These are phyloP conservation scores for Castor canadensis DNA, from an alignment of 2,113 vertebrate species.

Conservation along the genomic window DNA sequence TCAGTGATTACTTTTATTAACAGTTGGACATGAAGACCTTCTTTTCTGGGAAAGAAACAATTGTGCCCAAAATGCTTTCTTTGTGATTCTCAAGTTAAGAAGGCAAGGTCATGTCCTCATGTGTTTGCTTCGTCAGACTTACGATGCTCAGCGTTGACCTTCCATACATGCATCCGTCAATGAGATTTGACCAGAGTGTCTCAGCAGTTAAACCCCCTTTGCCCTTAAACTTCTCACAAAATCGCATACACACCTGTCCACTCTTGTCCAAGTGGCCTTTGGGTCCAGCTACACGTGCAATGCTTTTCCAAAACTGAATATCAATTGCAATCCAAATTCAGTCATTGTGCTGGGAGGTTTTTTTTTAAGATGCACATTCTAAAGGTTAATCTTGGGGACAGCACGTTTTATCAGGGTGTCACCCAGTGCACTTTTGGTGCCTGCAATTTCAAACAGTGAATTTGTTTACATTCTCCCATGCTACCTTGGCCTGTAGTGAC, in stretches of 20 bases:
- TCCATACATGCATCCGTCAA: too few species aligned
- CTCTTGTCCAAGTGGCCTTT: background rate
- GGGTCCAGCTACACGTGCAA: too few species aligned
- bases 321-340: too few species aligned
- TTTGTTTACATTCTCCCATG: background rate
- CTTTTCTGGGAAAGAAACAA: background rate
- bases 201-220: background rate
- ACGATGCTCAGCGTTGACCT: background rate
- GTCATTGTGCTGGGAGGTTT: background rate
- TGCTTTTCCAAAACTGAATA: too few species aligned
- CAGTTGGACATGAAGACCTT: background rate
- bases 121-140: too few species aligned
- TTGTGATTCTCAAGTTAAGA: background rate
- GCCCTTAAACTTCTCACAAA: background rate
- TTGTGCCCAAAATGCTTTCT: background rate
- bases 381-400: background rate
- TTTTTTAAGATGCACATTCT: rapidly evolving
- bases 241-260: background rate
- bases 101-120: too few species aligned
- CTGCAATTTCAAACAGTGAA: background rate
- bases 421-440: rapidly evolving
- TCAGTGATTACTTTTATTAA: background rate
- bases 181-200: background rate
- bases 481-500: too few species aligned
- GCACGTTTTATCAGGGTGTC: rapidly evolving